phyloP scores from a whole-genome alignment of 2,113 vertebrate genomes.

The Grus americana region DNA sequence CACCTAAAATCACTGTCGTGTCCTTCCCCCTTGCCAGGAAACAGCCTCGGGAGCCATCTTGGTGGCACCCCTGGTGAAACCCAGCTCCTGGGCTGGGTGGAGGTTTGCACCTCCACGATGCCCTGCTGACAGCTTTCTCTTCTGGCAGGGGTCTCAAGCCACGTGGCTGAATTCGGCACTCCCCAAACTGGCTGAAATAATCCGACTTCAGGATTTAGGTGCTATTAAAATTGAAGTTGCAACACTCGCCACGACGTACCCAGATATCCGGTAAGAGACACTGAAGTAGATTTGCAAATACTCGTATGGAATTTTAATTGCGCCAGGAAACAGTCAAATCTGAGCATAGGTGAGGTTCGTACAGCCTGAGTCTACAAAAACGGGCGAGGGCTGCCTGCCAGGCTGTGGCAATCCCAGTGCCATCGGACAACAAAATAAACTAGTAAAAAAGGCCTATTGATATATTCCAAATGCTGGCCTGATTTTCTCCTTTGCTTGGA shows the following conservation, averaged over 20 bases:
- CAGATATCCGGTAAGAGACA: conserved; percentile 84
- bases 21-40: background rate
- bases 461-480: background rate
- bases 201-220: conserved; percentile 83
- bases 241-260: conserved; percentile 70
- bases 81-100: background rate
- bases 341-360: background rate
- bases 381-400: background rate
- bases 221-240: conserved; percentile 85
- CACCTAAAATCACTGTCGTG: background rate
- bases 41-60: background rate
- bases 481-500: background rate
- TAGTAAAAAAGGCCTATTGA: background rate
- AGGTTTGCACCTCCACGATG: background rate
- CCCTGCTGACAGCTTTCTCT: background rate
- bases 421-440: background rate
- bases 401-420: background rate
- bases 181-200: conserved; percentile 80
- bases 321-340: background rate
- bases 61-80: background rate
- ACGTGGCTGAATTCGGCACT: conserved; percentile 77
- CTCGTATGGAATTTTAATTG: background rate
- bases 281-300: background rate
- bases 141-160: conserved; percentile 79
- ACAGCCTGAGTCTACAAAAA: background rate